phyloP scores from a whole-genome alignment of 2,888 invertebrate species.

The Calameuta pallipes region DNA sequence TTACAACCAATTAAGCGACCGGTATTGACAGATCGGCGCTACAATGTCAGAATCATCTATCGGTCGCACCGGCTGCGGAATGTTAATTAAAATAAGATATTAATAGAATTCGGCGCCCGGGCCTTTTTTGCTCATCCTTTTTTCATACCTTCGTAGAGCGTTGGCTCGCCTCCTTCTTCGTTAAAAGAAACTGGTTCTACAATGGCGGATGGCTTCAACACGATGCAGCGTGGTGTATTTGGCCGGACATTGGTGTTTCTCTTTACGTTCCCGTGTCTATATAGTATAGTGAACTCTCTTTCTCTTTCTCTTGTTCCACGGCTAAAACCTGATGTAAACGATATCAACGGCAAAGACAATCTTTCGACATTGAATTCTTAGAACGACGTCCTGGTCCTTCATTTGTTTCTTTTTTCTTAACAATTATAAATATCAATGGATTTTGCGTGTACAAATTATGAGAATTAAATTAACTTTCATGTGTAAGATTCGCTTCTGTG shows the following conservation, averaged over 20 bases:
- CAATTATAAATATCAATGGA: too few species aligned
- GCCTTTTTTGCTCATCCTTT: slow-evolving; percentile 30
- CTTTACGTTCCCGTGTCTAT: neutral
- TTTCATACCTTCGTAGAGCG: slow-evolving; percentile 33
- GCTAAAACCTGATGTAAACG: neutral
- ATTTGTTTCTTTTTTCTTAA: neutral
- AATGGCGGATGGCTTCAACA: slow-evolving; percentile 49
- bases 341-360: neutral
- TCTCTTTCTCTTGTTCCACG: neutral
- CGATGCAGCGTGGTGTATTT: slow-evolving; percentile 43
- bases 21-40: neutral
- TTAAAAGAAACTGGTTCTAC: slow-evolving; percentile 53
- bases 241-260: neutral
- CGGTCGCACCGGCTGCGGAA: neutral
- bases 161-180: slow-evolving; percentile 21
- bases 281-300: neutral
- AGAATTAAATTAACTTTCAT: neutral
- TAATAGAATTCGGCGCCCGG: slow-evolving; percentile 28
- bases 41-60: neutral
- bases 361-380: neutral
- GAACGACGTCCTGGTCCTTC: neutral
- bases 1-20: neutral
- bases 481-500: neutral
- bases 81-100: neutral
- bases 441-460: neutral